Percentiles rank a stretch among this genome's conserved stretches.
These are phyloP conservation scores for Fragum whitleyi DNA, from an alignment of 2,888 invertebrate genomes.

Conservation along the genomic window DNA sequence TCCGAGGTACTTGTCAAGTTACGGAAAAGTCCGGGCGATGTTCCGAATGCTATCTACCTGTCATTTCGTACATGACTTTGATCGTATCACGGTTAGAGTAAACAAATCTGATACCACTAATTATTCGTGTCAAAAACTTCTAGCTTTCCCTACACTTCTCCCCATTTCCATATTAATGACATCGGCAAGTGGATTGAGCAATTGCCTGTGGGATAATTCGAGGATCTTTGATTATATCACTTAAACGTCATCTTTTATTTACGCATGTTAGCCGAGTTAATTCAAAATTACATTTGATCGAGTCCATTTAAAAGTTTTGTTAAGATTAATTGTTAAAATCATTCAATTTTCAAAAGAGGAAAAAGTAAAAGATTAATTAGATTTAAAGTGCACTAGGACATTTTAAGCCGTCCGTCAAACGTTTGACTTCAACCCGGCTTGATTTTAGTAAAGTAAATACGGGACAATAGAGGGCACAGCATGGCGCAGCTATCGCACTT, in stretches of 20 bases:
- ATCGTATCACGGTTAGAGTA: conserved; percentile 33
- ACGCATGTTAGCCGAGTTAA: background rate
- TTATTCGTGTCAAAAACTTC: conserved; percentile 53
- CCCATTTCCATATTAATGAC: background rate
- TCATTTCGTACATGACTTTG: conserved; percentile 34
- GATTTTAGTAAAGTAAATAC: conserved; percentile 60
- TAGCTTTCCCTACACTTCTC: background rate
- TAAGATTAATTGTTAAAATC: background rate
- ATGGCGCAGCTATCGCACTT: conserved; percentile 19
- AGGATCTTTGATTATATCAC: background rate
- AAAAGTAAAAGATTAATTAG: conserved; percentile 57
- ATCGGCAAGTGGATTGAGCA: too few relatives aligned
- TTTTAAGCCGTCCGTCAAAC: conserved; percentile 44
- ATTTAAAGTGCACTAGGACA: conserved; percentile 56
- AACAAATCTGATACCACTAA: conserved; percentile 47
- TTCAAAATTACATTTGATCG: background rate
- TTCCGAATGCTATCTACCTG: too few relatives aligned
- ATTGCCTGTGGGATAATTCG: background rate
- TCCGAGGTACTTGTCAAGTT: too few relatives aligned
- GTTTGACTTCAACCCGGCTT: conserved; percentile 55
- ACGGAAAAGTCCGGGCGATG: too few relatives aligned
- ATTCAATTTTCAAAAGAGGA: background rate
- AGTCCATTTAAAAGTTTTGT: background rate
- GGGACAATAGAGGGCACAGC: conserved; percentile 44
- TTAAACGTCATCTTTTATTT: background rate